Base-by-base conservation (phyloP, 2,113 vertebrate species). In the Morphnarchus princeps region DNA sequence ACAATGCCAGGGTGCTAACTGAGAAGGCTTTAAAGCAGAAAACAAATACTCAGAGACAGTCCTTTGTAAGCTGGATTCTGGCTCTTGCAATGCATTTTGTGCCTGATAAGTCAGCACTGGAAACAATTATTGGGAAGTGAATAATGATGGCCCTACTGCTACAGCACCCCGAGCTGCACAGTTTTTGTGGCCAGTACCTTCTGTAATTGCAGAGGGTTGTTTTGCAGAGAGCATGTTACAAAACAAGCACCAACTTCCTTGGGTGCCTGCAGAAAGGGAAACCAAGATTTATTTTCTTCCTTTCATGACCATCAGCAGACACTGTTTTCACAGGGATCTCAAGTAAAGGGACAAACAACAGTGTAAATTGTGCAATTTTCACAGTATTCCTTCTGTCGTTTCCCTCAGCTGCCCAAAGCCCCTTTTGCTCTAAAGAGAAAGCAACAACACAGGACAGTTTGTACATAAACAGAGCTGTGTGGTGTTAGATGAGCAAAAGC, bases 331-430 rank as follows among this genome's bases (percentile, higher is more conserved):
- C 82, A 91, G 45, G 38, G 87, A 91, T 97, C 87, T 83, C 13
- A 7, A 79, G 87, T 71, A 85, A 95, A 91, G 74, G 73, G 80
- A 96, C 83, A 97, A 98, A 97, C 85, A 96, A 86, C 7, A 0
- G 29, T 63, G 66, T 55, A 94, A 90, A 86, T 96, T 97, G 86
- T 97, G 96, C 92, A 97, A 97, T 96, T 89, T 95, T 81, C 61
- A 63, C 50, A 57, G 69, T 82, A 90, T 93, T 87, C 78, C 50
- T 73, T 72, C 76, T 89, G 81, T 81, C 3, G 0, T 87, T 89
- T 70, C 72, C 25, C 47, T 67, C 81, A 77, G 81, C 62, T 94
- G 61, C 55, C 65, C 0, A 0, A 80, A 87, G 71, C 52, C 57
- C 73, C 89, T 96, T 77, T 87, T 47, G 16, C 73, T 69, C 84